Evolutionary conservation across 2,888 invertebrate species (phyloP), one percentile per base, ranked within the genome.

Genomic region (Pilophorus perplexus): DNA sequence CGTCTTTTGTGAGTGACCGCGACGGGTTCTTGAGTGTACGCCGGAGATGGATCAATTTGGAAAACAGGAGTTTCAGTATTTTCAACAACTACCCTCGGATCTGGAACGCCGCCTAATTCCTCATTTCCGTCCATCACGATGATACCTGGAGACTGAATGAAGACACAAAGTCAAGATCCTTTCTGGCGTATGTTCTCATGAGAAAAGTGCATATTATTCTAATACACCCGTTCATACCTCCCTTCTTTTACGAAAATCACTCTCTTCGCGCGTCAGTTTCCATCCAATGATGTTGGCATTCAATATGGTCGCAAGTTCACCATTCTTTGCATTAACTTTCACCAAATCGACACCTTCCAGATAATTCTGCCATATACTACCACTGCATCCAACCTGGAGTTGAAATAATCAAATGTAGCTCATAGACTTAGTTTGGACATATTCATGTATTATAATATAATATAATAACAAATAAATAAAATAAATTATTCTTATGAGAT

Each of bases 331-430:
- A 72, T 87, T 85, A 55, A 84, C 83, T 68, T 87, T 82, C 10
- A 89, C 76, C 28, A 85, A 84, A 28, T 85, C 83, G n/a, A 90
- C 81, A 28, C 67, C 38, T 8, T 66, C 44, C 10, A 28, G 42
- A 46, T 67, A 69, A 12, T 87, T 77, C 23, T 84, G 80, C 83
- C 86, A 85, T 25, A 90, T 78, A 70, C 82, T 82, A 48, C 85
- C 85, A 52, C 85, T 85, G 76, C 91, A 91, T 2, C 90, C 91
- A 66, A 90, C 87, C 81, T 88, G 79, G 0, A 77, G 16, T 20
- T 25, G 27, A 44, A 70, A 74, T 37, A 37, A 37, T 37, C n/a
- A n/a, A n/a, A n/a, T n/a, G n/a, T n/a, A n/a, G n/a, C n/a, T n/a
- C n/a, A n/a, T n/a, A n/a, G n/a, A n/a, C n/a, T n/a, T n/a, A n/a